Conservation (phyloP, 2,113 vertebrate species). For the Pimephales promelas region DNA sequence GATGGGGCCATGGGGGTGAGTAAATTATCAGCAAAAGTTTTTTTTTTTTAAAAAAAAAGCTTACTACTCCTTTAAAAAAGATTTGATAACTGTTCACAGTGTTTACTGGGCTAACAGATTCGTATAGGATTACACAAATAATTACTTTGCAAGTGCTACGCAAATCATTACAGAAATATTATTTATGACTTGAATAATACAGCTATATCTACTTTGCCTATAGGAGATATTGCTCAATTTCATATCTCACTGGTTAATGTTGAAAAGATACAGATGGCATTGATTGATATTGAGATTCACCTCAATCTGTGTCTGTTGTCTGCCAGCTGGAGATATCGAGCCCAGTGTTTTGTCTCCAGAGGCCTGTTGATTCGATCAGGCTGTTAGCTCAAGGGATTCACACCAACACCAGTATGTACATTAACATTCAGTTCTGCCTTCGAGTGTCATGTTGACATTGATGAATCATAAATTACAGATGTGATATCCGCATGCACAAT, state of each 20-base stretch:
- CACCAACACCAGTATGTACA: background rate
- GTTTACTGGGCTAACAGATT: too few relatives aligned
- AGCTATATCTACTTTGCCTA: background rate
- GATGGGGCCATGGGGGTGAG: too few relatives aligned
- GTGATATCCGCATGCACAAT: background rate
- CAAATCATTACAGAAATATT: background rate
- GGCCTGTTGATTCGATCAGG: background rate
- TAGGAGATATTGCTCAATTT: background rate
- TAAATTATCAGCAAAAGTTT: too few relatives aligned
- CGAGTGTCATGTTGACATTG: constrained; percentile 24
- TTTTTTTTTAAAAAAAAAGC: too few relatives aligned
- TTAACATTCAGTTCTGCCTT: constrained; percentile 22
- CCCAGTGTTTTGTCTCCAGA: background rate
- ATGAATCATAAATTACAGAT: constrained; percentile 18
- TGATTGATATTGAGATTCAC: background rate
- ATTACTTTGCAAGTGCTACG: background rate
- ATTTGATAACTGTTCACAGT: too few relatives aligned
- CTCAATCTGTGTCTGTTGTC: background rate
- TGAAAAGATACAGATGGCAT: background rate
- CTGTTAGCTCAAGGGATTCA: background rate
- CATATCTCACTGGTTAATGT: background rate
- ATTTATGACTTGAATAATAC: background rate
- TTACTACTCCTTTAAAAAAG: too few relatives aligned
- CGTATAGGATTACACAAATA: too few relatives aligned
- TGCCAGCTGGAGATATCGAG: background rate